Conservation (phyloP, 1,140 invertebrate genomes). For the Lysiphlebus fabarum region DNA sequence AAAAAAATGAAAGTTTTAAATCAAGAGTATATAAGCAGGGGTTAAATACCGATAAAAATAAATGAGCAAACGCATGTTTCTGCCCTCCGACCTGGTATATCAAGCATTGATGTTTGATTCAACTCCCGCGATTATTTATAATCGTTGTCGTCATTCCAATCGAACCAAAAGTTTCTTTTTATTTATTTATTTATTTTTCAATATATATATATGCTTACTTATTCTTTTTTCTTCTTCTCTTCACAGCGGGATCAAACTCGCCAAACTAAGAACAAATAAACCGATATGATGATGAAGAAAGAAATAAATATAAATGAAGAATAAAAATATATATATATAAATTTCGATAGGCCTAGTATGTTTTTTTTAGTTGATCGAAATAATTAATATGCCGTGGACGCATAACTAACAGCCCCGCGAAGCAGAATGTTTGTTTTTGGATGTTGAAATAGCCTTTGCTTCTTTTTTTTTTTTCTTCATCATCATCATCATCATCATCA, state of each 20-base stretch:
- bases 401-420: constrained; percentile 43
- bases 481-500: not conserved
- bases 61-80: no score
- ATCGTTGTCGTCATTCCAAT: constrained; percentile 10
- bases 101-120: constrained; percentile 3
- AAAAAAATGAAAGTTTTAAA: no score
- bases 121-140: constrained; percentile 3
- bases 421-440: constrained; percentile 47
- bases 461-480: no score
- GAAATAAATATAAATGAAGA: constrained; percentile 1
- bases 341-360: not conserved
- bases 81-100: not conserved
- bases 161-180: no score
- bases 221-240: no score
- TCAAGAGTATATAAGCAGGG: no score
- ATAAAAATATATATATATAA: constrained; percentile 18
- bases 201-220: no score
- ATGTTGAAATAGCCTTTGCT: constrained; percentile 23
- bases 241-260: not conserved
- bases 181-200: no score
- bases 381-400: constrained; percentile 48
- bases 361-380: constrained; percentile 30
- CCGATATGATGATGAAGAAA: constrained; percentile 4
- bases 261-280: not conserved
- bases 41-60: no score